These are phyloP conservation scores for Scaptomyza pallida DNA, from an alignment of 1,140 invertebrate genomes.

Conservation along the genomic window DNA sequence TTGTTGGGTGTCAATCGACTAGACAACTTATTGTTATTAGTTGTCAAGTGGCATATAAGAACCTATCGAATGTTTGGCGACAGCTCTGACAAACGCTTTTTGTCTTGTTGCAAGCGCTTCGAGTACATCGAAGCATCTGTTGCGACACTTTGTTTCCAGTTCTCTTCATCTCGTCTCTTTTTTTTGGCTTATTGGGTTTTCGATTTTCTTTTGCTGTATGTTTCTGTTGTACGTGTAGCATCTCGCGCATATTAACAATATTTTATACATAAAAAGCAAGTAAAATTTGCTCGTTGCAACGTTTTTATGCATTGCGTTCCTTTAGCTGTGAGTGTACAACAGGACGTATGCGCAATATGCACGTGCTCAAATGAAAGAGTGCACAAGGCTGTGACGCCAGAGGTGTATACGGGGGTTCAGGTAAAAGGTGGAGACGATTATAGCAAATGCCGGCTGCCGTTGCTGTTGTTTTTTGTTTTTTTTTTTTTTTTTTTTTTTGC, in stretches of 20 bases:
- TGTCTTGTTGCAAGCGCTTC: not conserved
- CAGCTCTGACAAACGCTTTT: not conserved
- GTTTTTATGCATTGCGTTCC: not conserved
- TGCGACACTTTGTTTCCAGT: not conserved
- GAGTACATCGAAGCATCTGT: not conserved
- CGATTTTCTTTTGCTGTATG: not conserved
- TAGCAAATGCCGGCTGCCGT: conserved; percentile 2
- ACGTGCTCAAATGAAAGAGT: conserved; percentile 35
- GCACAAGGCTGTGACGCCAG: not conserved
- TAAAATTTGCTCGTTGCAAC: conserved; percentile 8
- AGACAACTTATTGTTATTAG: not conserved
- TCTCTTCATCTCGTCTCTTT: not conserved
- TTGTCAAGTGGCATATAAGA: not conserved
- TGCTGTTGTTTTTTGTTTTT: conserved; percentile 26
- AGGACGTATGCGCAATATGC: conserved; percentile 60
- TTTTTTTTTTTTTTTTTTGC: too few relatives aligned
- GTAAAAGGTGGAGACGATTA: not conserved
- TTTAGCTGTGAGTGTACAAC: conserved; percentile 32
- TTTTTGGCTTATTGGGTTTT: not conserved
- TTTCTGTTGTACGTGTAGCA: not conserved
- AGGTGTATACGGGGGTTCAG: not conserved
- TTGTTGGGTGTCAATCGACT: not conserved
- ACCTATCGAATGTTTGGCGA: not conserved
- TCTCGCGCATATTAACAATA: conserved; percentile 53
- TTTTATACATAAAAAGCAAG: conserved; percentile 52